Conservation (phyloP, 2,888 invertebrate genomes). For the Latrodectus elegans region DNA sequence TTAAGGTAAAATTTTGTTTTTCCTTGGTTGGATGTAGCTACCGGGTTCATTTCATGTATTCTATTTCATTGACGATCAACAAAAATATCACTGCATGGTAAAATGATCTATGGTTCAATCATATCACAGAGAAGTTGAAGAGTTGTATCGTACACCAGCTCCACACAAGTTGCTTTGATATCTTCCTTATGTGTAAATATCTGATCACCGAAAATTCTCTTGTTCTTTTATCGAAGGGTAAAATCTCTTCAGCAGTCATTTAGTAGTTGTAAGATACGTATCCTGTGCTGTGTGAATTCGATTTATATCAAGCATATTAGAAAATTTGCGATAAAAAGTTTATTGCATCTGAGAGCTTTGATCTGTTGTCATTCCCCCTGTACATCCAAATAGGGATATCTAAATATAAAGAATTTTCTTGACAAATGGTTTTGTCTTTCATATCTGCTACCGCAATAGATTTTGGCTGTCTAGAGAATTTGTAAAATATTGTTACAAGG, state of each 20-base stretch:
- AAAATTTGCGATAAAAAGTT: background rate
- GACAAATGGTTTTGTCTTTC: slow-evolving; percentile 9
- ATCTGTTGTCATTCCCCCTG: no score
- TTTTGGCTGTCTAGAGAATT: slow-evolving; percentile 5
- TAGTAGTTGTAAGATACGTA: slow-evolving; percentile 16
- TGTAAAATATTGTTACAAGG: slow-evolving; percentile 9
- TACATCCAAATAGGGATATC: no score
- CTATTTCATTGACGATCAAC: slow-evolving; percentile 1
- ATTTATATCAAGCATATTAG: background rate
- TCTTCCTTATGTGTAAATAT: background rate
- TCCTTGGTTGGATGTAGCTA: slow-evolving; percentile 1
- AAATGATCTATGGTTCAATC: background rate
- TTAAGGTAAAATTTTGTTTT: background rate
- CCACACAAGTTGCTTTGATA: slow-evolving; percentile 12
- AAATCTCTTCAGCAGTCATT: slow-evolving; percentile 19
- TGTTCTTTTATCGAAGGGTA: slow-evolving; percentile 7
- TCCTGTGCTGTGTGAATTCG: background rate
- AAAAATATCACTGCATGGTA: background rate
- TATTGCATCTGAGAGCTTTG: no score
- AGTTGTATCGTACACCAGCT: slow-evolving; percentile 24
- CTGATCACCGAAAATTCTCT: background rate
- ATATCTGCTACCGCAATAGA: slow-evolving; percentile 6
- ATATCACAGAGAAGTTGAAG: slow-evolving; percentile 15
- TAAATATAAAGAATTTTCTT: background rate
- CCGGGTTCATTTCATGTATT: slow-evolving; percentile 21